Base-by-base conservation (phyloP, 1,140 invertebrate genomes). In the Ceratina australensis region DNA sequence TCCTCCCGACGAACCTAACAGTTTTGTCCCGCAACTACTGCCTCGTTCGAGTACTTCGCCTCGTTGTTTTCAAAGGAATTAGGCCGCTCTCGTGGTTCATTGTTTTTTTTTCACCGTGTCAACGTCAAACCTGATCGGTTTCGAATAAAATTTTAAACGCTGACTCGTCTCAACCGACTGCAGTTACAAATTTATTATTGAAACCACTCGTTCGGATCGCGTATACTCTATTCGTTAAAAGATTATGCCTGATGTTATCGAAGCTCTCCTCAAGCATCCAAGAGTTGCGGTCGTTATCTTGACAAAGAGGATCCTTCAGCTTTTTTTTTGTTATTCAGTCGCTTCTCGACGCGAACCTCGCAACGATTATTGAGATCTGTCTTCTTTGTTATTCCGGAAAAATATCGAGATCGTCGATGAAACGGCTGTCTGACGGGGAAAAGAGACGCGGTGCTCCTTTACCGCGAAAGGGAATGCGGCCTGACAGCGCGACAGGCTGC, bases 21-120 rank as follows among this genome's bases (percentile, higher is more conserved):
- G 57, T 77, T 77, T 77, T 52, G 65, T 60, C 26, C 65, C 56
- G 47, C 57, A 13, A 60, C 42, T 72, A 54, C 52, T 28, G 18
- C 64, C 22, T 26, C 67, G 57, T 71, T 77, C 74, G 20, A 76
- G 42, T 28, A 47, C 56, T 71, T 71, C 54, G 74, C 61, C 74
- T 60, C 57, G 20, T 16, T 42, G 49, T 75, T 50, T 64, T 60
- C 64, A 10, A 68, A 57, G 54, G 65, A 66, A 75, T 68, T 75
- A 76, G 73, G n/a, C 63, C 24, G 54, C 28, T 68, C 64, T 57
- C 42, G 12, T 15, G n/a, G 1, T 8, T 20, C 33, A 13, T 50
- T 16, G 10, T 10, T 2, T 28, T 5, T 2, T 12, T 54, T 63
- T 52, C 33, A 7, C 33, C 33, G 7, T 10, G 33, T 42, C 33